Percentiles rank a stretch among this genome's conserved stretches.
phyloP scores from a whole-genome alignment of 35 echinoderm and acorn worm species.

The Lytechinus pictus region DNA sequence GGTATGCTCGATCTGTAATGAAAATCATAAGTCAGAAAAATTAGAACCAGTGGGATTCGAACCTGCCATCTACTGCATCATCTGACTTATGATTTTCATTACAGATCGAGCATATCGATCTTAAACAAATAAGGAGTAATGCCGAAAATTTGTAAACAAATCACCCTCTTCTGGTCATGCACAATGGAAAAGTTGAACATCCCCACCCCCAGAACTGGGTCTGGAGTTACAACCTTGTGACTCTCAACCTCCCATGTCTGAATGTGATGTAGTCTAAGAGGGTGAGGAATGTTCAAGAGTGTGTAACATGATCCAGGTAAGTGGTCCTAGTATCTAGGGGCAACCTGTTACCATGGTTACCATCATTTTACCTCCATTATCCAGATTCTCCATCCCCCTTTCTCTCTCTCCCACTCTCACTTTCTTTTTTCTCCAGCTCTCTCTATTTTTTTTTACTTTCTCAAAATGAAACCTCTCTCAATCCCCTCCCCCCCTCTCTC shows the following conservation, averaged over 20 bases:
- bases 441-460: not conserved
- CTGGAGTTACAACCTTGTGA: not conserved
- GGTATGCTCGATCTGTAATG: too few species aligned
- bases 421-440: not conserved
- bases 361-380: not conserved
- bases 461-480: not conserved
- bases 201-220: not conserved
- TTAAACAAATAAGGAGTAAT: too few species aligned
- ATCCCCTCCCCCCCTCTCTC: not conserved
- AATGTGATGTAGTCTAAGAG: not conserved
- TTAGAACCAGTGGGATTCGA: too few species aligned
- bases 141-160: too few species aligned
- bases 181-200: not conserved
- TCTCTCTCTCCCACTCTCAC: not conserved
- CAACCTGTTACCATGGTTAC: conserved; percentile 1
- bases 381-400: not conserved
- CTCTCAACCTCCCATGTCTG: not conserved
- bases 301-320: not conserved
- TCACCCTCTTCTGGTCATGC: too few species aligned
- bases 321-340: not conserved
- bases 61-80: too few species aligned
- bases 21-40: too few species aligned
- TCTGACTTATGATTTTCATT: too few species aligned
- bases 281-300: not conserved
- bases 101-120: too few species aligned